Base-by-base conservation (phyloP, 1,140 invertebrate genomes). In the Marisa cornuarietis region DNA sequence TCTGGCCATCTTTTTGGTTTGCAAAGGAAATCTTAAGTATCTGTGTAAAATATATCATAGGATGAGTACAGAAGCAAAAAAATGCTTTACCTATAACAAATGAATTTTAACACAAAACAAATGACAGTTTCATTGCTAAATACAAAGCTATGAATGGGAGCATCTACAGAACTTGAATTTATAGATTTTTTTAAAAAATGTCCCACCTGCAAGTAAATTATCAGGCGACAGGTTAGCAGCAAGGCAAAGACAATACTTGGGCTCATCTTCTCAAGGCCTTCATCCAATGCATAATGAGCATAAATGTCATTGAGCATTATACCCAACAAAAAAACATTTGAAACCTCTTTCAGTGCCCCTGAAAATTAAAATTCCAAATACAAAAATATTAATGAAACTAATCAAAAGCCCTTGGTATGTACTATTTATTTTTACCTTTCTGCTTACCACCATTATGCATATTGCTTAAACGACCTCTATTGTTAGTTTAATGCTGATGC, bases 181-280 rank as follows among this genome's bases (percentile, higher is more conserved):
- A 42, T 42, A n/a, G n/a, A 42, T 42, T 42, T 42, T 42, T 42
- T 42, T 42, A 42, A 42, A 14, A 58, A 58, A 11, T 58, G 4
- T 11, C 54, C 51, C 10, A 77, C 76, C 76, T 77, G 76, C 52
- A 87, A 83, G 68, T 83, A 84, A 42, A 96, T 94, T 22, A 99
- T 95, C 66, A 99, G 92, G 82, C 98, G 93, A 84, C 97, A 98
- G 71, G 94, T 94, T n/a, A 99, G 92, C 94, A 99, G 97, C 85
- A 99, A 96, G 86, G 97, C 95, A 91, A 99, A 99, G 22, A 99
- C 96, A 85, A 99, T 91, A 65, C 96, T 95, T 11, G 97, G 96
- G 76, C 96, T 96, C 79, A 96, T 96, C 85, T 96, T 94, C 90
- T 98, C 97, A 89, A 98, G 95, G 83, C 96, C 96, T 90, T 98